Evolutionary conservation across 2,888 invertebrate species (phyloP).

Genomic region (Lasioglossum villosulum): DNA sequence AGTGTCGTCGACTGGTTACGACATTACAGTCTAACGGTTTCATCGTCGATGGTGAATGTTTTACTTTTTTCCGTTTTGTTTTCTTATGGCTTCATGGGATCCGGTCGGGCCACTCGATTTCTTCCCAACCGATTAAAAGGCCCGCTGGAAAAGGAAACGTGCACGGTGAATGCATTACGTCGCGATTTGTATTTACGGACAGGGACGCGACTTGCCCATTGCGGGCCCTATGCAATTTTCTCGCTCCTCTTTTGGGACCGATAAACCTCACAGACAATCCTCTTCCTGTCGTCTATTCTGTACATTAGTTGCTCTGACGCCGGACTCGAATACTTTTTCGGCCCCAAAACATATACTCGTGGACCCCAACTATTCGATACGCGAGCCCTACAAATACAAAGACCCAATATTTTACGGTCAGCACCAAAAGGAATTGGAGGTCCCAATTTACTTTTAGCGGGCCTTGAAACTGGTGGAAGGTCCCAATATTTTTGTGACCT

Average conservation of each 20-base stretch:
- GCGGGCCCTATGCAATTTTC: background rate
- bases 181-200: slow-evolving; percentile 8
- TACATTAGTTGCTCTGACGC: background rate
- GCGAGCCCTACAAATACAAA: background rate
- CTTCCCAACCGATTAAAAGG: slow-evolving; percentile 33
- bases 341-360: background rate
- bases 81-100: slow-evolving; percentile 8
- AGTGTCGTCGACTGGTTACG: slow-evolving; percentile 23
- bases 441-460: too few species aligned
- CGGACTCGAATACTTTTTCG: background rate
- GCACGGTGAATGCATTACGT: slow-evolving; percentile 28
- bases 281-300: background rate
- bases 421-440: too few species aligned
- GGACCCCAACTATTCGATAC: background rate
- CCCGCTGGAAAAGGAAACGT: slow-evolving; percentile 36
- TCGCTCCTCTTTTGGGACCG: background rate
- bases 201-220: background rate
- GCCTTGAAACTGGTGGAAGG: too few species aligned
- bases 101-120: slow-evolving; percentile 35
- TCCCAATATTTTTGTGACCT: too few species aligned
- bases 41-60: slow-evolving; percentile 28
- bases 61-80: slow-evolving; percentile 3
- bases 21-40: slow-evolving; percentile 37
- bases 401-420: background rate
- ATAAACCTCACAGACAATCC: background rate